Evolutionary conservation across 2,888 invertebrate genomes (phyloP).

Genomic region (Drosophila mimica): DNA sequence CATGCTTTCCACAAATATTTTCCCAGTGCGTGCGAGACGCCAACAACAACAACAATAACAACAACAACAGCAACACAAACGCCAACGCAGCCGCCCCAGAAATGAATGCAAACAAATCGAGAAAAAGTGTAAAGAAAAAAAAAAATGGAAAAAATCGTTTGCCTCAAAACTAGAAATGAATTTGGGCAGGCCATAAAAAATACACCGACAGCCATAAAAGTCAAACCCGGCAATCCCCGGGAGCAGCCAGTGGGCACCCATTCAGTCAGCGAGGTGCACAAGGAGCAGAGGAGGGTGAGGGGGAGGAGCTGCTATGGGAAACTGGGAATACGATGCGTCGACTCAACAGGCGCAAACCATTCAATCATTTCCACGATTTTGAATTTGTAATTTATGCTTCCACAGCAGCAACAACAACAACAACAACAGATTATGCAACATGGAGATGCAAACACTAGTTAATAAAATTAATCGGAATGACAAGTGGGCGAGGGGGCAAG

Average conservation of each 20-base stretch:
- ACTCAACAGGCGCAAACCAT: constrained; percentile 42
- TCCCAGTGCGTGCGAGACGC: constrained; percentile 64
- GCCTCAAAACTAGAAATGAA: constrained; percentile 68
- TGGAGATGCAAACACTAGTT: constrained; percentile 69
- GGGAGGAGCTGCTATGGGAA: neutral
- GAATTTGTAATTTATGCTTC: constrained; percentile 65
- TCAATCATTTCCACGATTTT: constrained; percentile 76
- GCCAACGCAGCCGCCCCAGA: constrained; percentile 51
- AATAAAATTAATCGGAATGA: constrained; percentile 64
- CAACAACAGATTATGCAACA: constrained; percentile 77
- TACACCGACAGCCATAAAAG: constrained; percentile 78
- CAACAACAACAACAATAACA: constrained; percentile 34
- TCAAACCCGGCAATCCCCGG: constrained; percentile 77
- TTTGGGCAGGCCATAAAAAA: constrained; percentile 75
- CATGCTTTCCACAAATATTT: constrained; percentile 77
- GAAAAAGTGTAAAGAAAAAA: constrained; percentile 14
- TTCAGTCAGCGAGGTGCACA: constrained; percentile 53
- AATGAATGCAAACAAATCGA: constrained; percentile 75
- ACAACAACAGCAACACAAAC: constrained; percentile 38
- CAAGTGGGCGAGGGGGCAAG: neutral
- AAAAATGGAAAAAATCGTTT: constrained; percentile 9
- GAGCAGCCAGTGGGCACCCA: constrained; percentile 57
- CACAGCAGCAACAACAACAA: constrained; percentile 19
- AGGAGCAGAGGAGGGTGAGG: neutral
- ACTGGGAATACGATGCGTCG: constrained; percentile 24